Evolutionary conservation across 2,113 vertebrate species (phyloP), one percentile per base, ranked within the genome.

Genomic region (Etheostoma cragini): DNA sequence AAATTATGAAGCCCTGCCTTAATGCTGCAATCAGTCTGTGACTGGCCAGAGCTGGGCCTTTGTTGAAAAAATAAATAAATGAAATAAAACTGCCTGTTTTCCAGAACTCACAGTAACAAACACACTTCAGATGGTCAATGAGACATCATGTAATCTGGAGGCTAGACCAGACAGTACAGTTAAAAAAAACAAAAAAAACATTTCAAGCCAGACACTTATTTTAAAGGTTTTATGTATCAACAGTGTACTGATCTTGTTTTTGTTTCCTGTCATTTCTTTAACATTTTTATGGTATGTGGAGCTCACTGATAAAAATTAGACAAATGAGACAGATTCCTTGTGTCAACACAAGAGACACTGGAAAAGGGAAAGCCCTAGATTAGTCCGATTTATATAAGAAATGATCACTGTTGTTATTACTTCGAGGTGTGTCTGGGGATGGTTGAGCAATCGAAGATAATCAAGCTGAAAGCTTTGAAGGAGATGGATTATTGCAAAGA

Each of bases 401-500:
- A 72, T 86, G 65, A 90, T 89, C 77, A 57, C 64, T 80, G 35
- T 75, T 81, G 63, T 81, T 80, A 72, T 89, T 81, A 78, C 68
- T 80, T 86, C 2, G 47, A 83, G 72, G 78, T 83, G 84, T 83
- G 56, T 78, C 78, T 78, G 13, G 26, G 56, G 54, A 78, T 38
- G 72, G 64, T 87, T 93, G 83, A 87, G 76, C 74, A 88, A 86
- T 87, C 17, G n/a, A 61, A 35, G 53, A 67, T 80, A 78, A 70
- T 76, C 17, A 21, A 61, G 67, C 45, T 66, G 62, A 78, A 79
- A 73, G 33, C 45, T 47, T 78, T 65, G 76, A 82, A 69, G 72
- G 45, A 88, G 89, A 87, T 78, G 50, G 78, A 91, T 93, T 87
- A 83, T 86, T 50, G 35, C 70, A 66, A 78, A 72, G 74, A 64